These are phyloP conservation scores for Alligator mississippiensis DNA, from an alignment of 2,113 vertebrate genomes.

Conservation along the genomic window DNA sequence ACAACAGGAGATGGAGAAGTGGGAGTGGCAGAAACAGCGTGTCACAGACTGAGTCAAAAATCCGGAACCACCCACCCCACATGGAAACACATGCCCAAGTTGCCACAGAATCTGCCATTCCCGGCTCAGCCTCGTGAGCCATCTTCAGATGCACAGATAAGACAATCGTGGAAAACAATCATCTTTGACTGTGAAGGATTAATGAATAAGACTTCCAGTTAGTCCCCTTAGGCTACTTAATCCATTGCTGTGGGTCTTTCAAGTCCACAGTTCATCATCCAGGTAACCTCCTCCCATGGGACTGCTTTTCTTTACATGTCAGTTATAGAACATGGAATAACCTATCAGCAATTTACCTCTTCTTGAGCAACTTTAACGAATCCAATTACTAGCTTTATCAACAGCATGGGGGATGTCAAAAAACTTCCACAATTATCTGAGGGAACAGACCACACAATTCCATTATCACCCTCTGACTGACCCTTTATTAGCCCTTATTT, in stretches of 20 bases:
- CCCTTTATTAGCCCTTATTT: neutral
- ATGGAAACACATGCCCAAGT: too few species aligned
- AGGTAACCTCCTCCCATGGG: neutral
- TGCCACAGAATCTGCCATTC: too few species aligned
- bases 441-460: neutral
- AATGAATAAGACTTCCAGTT: neutral
- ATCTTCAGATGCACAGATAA: too few species aligned
- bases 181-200: too few species aligned
- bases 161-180: too few species aligned
- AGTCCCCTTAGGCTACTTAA: neutral
- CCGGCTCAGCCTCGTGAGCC: too few species aligned
- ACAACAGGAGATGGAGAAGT: too few species aligned
- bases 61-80: too few species aligned
- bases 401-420: neutral
- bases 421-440: neutral
- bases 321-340: neutral
- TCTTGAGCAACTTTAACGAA: neutral
- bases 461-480: neutral
- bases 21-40: too few species aligned
- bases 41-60: too few species aligned
- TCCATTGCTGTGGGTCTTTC: neutral
- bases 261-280: neutral
- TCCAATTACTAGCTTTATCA: neutral
- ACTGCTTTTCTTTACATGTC: neutral
- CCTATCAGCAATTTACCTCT: neutral